Evolutionary conservation across 1,140 invertebrate species (phyloP), one percentile per base, ranked within the genome.

Genomic region (Polypedilum vanderplanki): DNA sequence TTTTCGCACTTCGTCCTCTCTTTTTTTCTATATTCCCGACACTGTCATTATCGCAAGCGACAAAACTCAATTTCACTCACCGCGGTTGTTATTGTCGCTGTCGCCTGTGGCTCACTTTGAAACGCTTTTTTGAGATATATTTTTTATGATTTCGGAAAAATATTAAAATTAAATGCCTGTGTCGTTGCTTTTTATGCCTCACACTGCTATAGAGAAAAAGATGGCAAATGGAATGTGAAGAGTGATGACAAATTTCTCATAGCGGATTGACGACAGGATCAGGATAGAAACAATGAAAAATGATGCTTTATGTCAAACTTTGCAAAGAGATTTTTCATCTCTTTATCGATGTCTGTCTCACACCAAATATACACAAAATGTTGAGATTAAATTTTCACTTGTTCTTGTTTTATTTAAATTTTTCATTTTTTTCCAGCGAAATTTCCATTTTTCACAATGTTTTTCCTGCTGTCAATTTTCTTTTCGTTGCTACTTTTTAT

Each of bases 101-200:
- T 57, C n/a, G 46, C 46, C 46, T 15, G 12, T 3, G 46, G 46
- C 12, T 15, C 9, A 8, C n/a, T n/a, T 57, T 57, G 12, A 57
- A 15, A n/a, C n/a, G 4, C 46, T n/a, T n/a, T 57, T n/a, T 57
- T 12, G 12, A 15, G 1, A 15, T 15, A 10, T 46, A 10, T 46
- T 46, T 46, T 46, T 12, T 57, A 57, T 57, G 10, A 57, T n/a
- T 4, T n/a, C 12, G n/a, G n/a, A 57, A 57, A 15, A 57, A 57
- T n/a, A 57, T 57, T 57, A 57, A 46, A 57, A 57, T 57, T 57
- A 57, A 57, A 57, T 57, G 46, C 46, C 46, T 57, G n/a, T 57
- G n/a, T n/a, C 46, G 46, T 57, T 4, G 12, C 46, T n/a, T n/a
- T n/a, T 57, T 57, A n/a, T 57, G 12, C 12, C 15, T 8, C n/a